Evolutionary conservation across 1,140 invertebrate species (phyloP).

Genomic region (Papilio machaon): DNA sequence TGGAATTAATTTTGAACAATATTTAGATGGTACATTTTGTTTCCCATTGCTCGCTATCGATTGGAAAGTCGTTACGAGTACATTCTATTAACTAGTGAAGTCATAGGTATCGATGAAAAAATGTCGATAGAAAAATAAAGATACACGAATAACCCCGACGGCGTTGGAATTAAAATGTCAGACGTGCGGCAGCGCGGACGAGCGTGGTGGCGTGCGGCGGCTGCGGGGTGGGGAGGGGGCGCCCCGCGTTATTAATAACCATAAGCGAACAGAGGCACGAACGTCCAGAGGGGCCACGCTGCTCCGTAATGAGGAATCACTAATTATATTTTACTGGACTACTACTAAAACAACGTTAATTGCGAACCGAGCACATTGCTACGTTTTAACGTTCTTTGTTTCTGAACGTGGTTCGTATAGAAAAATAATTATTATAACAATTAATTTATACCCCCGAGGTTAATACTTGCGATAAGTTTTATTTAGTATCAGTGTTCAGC

Average conservation of each 20-base stretch:
- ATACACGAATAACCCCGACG: slow-evolving; percentile 67
- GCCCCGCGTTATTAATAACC: slow-evolving; percentile 79
- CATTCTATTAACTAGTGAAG: slow-evolving; percentile 49
- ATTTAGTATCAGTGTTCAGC: slow-evolving; percentile 23
- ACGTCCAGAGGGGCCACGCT: slow-evolving; percentile 78
- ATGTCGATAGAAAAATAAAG: slow-evolving; percentile 69
- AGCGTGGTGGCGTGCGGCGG: slow-evolving; percentile 55
- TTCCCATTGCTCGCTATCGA: background rate
- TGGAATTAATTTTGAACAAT: too few species aligned
- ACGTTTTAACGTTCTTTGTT: slow-evolving; percentile 35
- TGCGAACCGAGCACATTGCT: slow-evolving; percentile 47
- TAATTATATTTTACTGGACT: slow-evolving; percentile 82
- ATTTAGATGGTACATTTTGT: background rate
- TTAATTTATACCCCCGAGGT: background rate
- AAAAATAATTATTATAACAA: slow-evolving; percentile 5
- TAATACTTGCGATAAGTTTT: background rate
- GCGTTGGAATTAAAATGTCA: slow-evolving; percentile 81
- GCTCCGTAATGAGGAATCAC: slow-evolving; percentile 80
- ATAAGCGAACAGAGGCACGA: slow-evolving; percentile 80
- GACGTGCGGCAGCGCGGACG: slow-evolving; percentile 75
- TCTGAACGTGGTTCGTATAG: slow-evolving; percentile 6
- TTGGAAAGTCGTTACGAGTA: background rate
- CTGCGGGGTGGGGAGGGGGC: slow-evolving; percentile 50
- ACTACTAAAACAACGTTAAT: slow-evolving; percentile 71
- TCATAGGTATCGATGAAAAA: slow-evolving; percentile 63